Evolutionary conservation across 1,140 invertebrate genomes (phyloP).

Genomic region (Drosophila santomea): DNA sequence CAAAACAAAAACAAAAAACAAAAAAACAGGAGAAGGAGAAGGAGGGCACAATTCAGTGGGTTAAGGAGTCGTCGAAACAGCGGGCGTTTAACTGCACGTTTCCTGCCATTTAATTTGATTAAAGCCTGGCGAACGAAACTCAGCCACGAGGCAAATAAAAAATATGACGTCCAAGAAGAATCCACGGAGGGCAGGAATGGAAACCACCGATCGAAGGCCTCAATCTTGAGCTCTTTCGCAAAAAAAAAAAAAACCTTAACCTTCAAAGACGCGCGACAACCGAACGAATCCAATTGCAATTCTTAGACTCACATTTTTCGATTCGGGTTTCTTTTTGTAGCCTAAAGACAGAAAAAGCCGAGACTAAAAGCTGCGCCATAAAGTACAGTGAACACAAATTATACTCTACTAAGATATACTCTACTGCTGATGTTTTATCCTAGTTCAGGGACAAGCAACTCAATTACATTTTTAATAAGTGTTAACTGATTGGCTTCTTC

Average conservation of each 20-base stretch:
- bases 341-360: constrained; percentile 5
- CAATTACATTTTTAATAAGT: no score
- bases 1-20: background rate
- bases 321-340: background rate
- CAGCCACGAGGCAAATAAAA: constrained; percentile 7
- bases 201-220: constrained; percentile 17
- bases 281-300: constrained; percentile 41
- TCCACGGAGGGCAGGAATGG: constrained; percentile 4
- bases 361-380: constrained; percentile 1
- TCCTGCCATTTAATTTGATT: constrained; percentile 55
- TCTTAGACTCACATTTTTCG: constrained; percentile 8
- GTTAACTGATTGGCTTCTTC: background rate
- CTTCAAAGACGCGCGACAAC: constrained; percentile 36
- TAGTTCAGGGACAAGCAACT: no score
- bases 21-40: background rate
- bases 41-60: constrained; percentile 17
- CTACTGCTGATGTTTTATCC: no score
- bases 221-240: constrained; percentile 11
- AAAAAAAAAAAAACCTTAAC: constrained; percentile 28
- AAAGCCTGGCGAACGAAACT: constrained; percentile 28
- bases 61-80: constrained; percentile 27
- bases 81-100: constrained; percentile 49
- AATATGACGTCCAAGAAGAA: constrained; percentile 17
- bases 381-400: constrained; percentile 11
- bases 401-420: background rate